Evolutionary conservation across 2,113 vertebrate species (phyloP), one percentile per base, ranked within the genome.

Genomic region (Tretioscincus oriximinensis): DNA sequence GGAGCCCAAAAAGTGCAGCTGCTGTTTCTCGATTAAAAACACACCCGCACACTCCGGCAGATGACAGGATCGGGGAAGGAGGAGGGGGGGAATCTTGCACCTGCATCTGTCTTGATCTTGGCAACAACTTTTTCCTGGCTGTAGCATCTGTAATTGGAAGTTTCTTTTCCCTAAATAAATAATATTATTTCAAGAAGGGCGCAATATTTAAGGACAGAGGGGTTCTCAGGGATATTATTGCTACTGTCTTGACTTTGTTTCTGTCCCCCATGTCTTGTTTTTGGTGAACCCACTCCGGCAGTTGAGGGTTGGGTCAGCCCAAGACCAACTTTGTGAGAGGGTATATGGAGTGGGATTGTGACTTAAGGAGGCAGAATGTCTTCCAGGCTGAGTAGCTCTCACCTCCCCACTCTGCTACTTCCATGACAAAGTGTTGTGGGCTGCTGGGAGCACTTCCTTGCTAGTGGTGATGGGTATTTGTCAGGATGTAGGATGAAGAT

Each of bases 1-100:
- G 67, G 2, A 71, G 67, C 61, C 4, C 77, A 70, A 41, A 41
- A 41, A 70, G 51, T 71, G 77, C 77, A 79, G 77, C 77, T 79
- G 77, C 67, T 29, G 67, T 54, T n/a, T 71, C 77, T 78, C 9
- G 58, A 47, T 71, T 61, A 71, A 79, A 79, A 61, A 79, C 77
- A 79, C 77, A 61, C 77, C 77, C 77, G 77, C 77, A 79, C 77
- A 31, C 49, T 69, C 49, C 28, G 26, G 77, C 58, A 61, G 31
- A 70, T 7, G 51, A 7, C 3, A 12, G 76, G 65, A n/a, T 5
- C 1, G 54, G 14, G 54, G 54, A 2, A 14, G 51, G 51, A 49
- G 49, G 49, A 8, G 14, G 49, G 49, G 49, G 54, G 54, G 54
- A 63, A 28, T 63, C 67, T 79, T 71, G 67, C 67, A 79, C 67